These are phyloP conservation scores for Manduca sexta DNA, from an alignment of 1,140 invertebrate species.

Conservation along the genomic window DNA sequence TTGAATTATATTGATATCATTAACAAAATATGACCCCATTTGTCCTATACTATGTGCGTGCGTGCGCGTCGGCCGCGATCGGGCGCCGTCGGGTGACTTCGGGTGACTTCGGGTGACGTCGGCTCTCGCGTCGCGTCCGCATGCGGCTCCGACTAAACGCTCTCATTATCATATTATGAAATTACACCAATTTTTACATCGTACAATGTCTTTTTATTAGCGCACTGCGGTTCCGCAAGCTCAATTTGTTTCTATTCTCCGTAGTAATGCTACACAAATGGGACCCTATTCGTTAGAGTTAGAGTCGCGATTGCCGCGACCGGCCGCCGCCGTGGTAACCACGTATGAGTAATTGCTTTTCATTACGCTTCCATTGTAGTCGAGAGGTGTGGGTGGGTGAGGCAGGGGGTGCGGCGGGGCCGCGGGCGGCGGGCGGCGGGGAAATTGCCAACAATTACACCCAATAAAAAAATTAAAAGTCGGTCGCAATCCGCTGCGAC, in stretches of 20 bases:
- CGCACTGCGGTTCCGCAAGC: conserved; percentile 50
- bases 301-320: conserved; percentile 15
- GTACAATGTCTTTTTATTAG: conserved; percentile 67
- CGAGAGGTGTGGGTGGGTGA: conserved; percentile 28
- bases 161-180: conserved; percentile 49
- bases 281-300: conserved; percentile 15
- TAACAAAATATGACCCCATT: no score
- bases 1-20: no score
- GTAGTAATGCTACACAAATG: conserved; percentile 6
- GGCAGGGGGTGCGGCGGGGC: conserved; percentile 2
- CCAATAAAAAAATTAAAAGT: conserved; percentile 65
- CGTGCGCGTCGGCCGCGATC: no score
- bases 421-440: conserved; percentile 5
- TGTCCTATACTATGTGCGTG: no score
- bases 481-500: not conserved
- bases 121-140: no score
- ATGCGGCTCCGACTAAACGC: not conserved
- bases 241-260: conserved; percentile 66
- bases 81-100: no score
- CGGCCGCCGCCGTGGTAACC: conserved; percentile 30
- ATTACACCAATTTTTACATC: conserved; percentile 54
- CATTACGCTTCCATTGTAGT: conserved; percentile 66
- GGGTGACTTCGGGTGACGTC: not conserved
- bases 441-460: conserved; percentile 66
- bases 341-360: conserved; percentile 71